phyloP scores from a whole-genome alignment of 2,113 vertebrate genomes.

The Speoplatyrhinus poulsoni region DNA sequence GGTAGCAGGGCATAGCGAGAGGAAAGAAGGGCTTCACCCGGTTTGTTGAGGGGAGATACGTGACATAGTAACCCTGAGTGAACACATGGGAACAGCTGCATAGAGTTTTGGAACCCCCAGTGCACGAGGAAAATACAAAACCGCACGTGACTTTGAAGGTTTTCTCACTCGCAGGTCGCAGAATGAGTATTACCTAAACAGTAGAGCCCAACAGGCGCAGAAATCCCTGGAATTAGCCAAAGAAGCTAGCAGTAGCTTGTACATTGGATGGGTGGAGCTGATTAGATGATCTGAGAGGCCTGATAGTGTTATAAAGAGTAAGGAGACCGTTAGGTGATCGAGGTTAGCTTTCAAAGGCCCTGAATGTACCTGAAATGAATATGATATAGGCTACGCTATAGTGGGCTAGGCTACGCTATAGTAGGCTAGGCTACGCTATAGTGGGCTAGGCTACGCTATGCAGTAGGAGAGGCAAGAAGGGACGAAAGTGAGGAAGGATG shows the following conservation, averaged over 20 bases:
- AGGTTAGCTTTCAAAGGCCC: not conserved
- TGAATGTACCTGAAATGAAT: not conserved
- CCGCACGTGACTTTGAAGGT: no score
- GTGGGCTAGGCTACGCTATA: no score
- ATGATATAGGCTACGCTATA: not conserved
- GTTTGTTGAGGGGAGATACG: not conserved
- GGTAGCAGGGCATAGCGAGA: not conserved
- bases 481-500: not conserved
- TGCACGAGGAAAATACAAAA: no score
- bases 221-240: not conserved
- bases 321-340: no score
- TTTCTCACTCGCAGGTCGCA: no score
- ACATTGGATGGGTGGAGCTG: not conserved
- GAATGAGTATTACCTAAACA: not conserved
- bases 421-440: not conserved
- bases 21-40: not conserved
- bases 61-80: not conserved
- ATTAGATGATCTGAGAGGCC: no score
- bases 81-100: not conserved
- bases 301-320: no score
- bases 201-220: not conserved
- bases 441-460: not conserved
- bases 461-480: not conserved
- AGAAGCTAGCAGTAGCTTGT: not conserved
- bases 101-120: not conserved